Evolutionary conservation across 2,888 invertebrate genomes (phyloP), one percentile per base, ranked within the genome.

Genomic region (Loripinus fragilis): DNA sequence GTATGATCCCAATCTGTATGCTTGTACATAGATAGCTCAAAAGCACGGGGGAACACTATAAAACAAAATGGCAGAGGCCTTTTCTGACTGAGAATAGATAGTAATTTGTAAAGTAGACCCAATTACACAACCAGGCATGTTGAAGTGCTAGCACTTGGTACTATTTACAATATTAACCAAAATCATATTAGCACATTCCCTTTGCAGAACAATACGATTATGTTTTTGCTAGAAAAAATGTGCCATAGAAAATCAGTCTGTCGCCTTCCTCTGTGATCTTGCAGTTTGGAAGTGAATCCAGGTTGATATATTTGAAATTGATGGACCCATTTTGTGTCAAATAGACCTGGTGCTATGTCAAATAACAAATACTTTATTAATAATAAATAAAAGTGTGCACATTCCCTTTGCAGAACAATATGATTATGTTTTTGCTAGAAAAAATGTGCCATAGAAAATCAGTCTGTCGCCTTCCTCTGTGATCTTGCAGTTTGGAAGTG

Each of bases 391-490:
- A 5, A 20, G 23, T 41, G 2, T 41, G 67, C 67, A 67, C 67
- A 67, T 67, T 67, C 67, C 67, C 67, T 67, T 67, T 41, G 67
- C 67, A 41, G 2, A 42, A 28, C 67, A 41, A 41, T 20, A 45
- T 20, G 10, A 41, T 38, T 45, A 23, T 67, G 67, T 67, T 67
- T 45, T 7, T 41, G 78, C 66, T 70, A 70, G 68, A 41, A 76
- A 64, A 66, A 64, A 52, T 84, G 81, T 85, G 81, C 83, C 30
- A 84, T 28, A 86, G 50, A 15, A 84, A 83, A 23, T 52, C 78
- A 80, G 69, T 78, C 83, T 73, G 85, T 88, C 86, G 86, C 87
- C 87, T 86, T 85, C 85, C 83, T 68, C 84, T 64, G 55, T 45
- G 25, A 30, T 20, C 73, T 55, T 55, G 71, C 33, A 52, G 64